Evolutionary conservation across 2,888 invertebrate species (phyloP), one percentile per base, ranked within the genome.

Genomic region (Stegana nigrithorax): DNA sequence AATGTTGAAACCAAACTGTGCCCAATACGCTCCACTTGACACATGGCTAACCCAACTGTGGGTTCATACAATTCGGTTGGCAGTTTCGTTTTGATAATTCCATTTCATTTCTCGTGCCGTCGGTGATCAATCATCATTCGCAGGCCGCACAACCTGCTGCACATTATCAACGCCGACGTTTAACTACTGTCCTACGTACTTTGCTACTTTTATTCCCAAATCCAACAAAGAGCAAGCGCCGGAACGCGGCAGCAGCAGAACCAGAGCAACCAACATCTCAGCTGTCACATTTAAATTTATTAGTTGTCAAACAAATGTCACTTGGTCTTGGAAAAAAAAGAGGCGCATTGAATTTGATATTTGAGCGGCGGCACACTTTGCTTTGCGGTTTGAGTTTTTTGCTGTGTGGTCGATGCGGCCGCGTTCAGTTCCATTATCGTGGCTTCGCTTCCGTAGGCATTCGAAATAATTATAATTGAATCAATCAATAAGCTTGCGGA

Each of bases 241-340:
- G 1, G 14, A n/a, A n/a, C n/a, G n/a, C n/a, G n/a, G n/a, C n/a
- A n/a, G n/a, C n/a, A n/a, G n/a, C n/a, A n/a, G n/a, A n/a, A n/a
- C n/a, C 36, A n/a, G 36, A 36, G 32, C n/a, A 3, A 3, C n/a
- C n/a, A n/a, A n/a, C 36, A n/a, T 36, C 36, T 36, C n/a, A 6
- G n/a, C 47, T 47, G 47, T 47, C 47, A 47, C 47, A 47, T 21
- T 23, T 47, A 47, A 47, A 47, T 47, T 47, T 47, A 47, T 47
- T 47, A 47, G 25, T 47, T 47, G 47, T 47, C 47, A 47, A 47
- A 47, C 47, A 47, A 47, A 47, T 47, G 47, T 47, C 47, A 47
- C 47, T 47, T 19, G 45, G 19, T 17, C 21, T n/a, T 23, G 6
- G 17, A 47, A 23, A n/a, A n/a, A 23, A 47, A 25, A n/a, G 21